Conservation (phyloP, 2,888 invertebrate species). For the Rhingia rostrata region DNA sequence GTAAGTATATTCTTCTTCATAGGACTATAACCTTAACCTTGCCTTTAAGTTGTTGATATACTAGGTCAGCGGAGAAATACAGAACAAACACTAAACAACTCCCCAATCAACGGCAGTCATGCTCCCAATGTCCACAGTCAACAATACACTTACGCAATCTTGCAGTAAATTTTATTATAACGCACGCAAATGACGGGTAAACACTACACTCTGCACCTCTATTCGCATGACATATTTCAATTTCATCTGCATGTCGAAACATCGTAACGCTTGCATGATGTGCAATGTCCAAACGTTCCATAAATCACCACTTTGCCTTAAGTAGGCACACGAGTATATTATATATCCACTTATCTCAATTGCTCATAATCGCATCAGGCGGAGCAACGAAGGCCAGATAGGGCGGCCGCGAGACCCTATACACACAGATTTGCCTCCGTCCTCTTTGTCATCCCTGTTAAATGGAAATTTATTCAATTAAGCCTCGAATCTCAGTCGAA, state of each 20-base stretch:
- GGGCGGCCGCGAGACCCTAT: no score
- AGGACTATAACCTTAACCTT: no score
- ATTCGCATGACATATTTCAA: slow-evolving; percentile 19
- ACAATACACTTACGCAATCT: neutral
- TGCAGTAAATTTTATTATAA: slow-evolving; percentile 3
- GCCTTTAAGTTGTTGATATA: no score
- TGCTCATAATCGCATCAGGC: slow-evolving; percentile 18
- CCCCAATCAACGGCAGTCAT: neutral
- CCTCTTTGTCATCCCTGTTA: neutral
- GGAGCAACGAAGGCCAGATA: no score
- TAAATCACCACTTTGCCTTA: slow-evolving; percentile 13
- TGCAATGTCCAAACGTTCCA: slow-evolving; percentile 10
- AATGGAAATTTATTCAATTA: slow-evolving; percentile 41
- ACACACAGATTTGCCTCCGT: neutral
- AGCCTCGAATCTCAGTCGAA: slow-evolving; percentile 3
- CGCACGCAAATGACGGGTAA: neutral
- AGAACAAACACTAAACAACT: neutral
- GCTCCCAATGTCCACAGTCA: neutral
- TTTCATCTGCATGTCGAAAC: slow-evolving; percentile 15
- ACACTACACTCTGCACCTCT: neutral
- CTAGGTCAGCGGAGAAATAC: no score
- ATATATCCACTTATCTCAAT: slow-evolving; percentile 2
- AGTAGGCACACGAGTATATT: neutral
- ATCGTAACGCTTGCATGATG: slow-evolving; percentile 21
- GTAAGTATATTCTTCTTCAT: no score